Conservation (phyloP, 2,797 vertebrate genomes). For the Tangara arthus region DNA sequence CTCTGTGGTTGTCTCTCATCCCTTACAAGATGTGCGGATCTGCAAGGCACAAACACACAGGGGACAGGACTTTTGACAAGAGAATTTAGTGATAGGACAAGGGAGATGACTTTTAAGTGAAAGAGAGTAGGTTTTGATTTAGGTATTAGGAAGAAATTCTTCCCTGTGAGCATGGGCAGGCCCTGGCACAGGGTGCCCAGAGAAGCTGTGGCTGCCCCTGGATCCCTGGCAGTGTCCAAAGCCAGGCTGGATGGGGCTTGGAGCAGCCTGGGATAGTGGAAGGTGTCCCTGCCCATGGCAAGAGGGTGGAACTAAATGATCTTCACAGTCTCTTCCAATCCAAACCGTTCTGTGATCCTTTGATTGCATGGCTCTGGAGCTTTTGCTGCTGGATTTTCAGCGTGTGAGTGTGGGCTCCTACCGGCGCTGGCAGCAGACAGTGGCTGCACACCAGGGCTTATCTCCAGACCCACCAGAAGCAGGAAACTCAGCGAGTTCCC, state of each 20-base stretch:
- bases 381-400: neutral
- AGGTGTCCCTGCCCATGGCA: neutral
- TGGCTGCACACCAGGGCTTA: neutral
- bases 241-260: rapidly evolving
- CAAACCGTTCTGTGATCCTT: neutral
- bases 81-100: neutral
- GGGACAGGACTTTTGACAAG: neutral
- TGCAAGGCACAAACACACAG: neutral
- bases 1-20: rapidly evolving
- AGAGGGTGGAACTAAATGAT: neutral
- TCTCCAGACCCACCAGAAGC: slow-evolving; percentile 45
- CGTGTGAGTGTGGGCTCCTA: neutral
- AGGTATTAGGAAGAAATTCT: neutral
- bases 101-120: neutral
- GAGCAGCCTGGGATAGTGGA: neutral
- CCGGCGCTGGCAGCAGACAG: rapidly evolving
- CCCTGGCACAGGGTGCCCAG: neutral
- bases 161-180: neutral
- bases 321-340: neutral
- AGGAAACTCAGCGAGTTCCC: slow-evolving; percentile 5
- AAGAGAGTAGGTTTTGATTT: neutral
- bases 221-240: neutral
- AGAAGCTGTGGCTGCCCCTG: neutral
- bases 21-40: neutral
- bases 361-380: neutral